These are phyloP conservation scores for Serripes groenlandicus DNA, from an alignment of 2,888 invertebrate genomes.

Conservation along the genomic window DNA sequence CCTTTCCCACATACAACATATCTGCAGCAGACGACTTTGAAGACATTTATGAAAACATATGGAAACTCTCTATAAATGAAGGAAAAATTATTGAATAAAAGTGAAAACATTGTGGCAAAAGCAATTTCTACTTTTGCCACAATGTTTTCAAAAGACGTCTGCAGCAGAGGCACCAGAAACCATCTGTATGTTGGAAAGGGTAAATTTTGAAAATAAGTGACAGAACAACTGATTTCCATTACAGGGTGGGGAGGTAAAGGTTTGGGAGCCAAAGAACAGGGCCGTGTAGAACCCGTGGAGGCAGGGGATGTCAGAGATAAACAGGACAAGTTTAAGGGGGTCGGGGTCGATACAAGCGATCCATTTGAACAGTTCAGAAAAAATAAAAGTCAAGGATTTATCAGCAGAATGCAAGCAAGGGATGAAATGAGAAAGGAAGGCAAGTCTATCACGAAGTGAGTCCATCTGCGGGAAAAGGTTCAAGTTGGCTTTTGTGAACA, in stretches of 20 bases:
- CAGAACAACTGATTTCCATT: neutral
- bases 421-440: conserved; percentile 73
- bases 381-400: conserved; percentile 86
- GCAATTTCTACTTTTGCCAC: too few species aligned
- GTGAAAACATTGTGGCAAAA: too few species aligned
- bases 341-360: conserved; percentile 95
- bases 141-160: too few species aligned
- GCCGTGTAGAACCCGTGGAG: conserved; percentile 97
- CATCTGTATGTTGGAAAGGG: neutral
- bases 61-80: too few species aligned
- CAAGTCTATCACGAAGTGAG: too few species aligned
- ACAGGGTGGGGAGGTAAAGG: conserved; percentile 96
- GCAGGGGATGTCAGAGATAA: conserved; percentile 95
- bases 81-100: too few species aligned
- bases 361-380: conserved; percentile 99
- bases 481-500: too few species aligned
- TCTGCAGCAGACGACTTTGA: too few species aligned
- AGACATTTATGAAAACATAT: too few species aligned
- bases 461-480: too few species aligned
- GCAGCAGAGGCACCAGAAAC: too few species aligned
- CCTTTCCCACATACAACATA: too few species aligned
- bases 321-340: conserved; percentile 97
- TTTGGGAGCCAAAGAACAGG: conserved; percentile 97
- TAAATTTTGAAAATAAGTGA: neutral
- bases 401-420: conserved; percentile 84